Evolutionary conservation across 2,888 invertebrate genomes (phyloP), one percentile per base, ranked within the genome.

Genomic region (Nowickia ferox): DNA sequence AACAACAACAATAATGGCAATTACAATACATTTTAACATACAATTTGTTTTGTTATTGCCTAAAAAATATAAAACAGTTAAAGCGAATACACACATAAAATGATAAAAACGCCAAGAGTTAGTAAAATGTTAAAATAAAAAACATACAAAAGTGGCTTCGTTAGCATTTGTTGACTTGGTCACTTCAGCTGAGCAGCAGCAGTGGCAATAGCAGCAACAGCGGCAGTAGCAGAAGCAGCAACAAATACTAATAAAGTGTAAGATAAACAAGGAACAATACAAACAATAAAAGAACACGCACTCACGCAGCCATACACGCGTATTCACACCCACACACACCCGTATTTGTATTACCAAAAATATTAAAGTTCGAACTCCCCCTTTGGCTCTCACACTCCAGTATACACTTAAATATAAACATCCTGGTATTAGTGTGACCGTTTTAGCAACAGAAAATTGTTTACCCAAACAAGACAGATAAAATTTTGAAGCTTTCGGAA

Each of bases 161-260:
- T 84, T 75, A 84, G 46, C 65, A 77, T 76, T 80, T 84, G 66
- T 76, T 77, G 71, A 76, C 66, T 59, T 80, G 84, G 75, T 80
- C 80, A 76, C 61, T 84, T 61, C 22, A 71, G 59, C 48, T 71
- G 38, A 72, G 10, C 44, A 38, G 38, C 57, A 46, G 30, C 19
- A 74, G 66, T 19, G 42, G 46, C 19, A 42, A 6, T 19, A 53
- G 53, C 30, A 19, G 65, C 40, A 15, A 53, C 11, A 66, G 57
- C 63, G 15, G 9, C 19, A 19, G 2, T 9, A 65, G 38, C 15
- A 65, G 8, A 13, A 65, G 44, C 15, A n/a, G 48, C 48, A 19
- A 68, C 13, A 68, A 59, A 30, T n/a, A 79, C 9, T 40, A 48
- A 61, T 10, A 66, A 59, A 42, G n/a, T 30, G 19, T 11, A 66